Base-by-base conservation (phyloP, 2,888 invertebrate species). In the Ernsta delagoae region DNA sequence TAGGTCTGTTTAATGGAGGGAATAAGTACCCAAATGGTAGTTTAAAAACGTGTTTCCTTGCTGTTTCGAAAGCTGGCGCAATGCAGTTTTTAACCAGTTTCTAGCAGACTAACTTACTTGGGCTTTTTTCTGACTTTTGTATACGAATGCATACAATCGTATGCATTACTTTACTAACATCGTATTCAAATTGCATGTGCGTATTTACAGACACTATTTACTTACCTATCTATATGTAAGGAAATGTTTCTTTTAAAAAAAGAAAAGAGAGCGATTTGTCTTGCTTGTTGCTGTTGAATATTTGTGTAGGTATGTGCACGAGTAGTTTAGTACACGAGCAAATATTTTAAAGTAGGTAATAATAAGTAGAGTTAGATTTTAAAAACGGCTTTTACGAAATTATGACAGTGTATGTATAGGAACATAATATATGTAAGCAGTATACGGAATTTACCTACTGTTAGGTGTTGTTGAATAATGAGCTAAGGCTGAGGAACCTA, bases 51-150 rank as follows among this genome's bases (percentile, higher is more conserved):
- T 70, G 75, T 78, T 79, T 78, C 78, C 75, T 72, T 70, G 73
- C 75, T 75, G 76, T 87, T 88, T 89, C 81, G 88, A 89, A 90
- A 89, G 85, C 80, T 75, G 80, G 79, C 78, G 79, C 75, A 81
- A 81, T 84, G 83, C 79, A 82, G 83, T 82, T 83, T 83, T 81
- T 78, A 86, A 84, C 85, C 78, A 70, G 84, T 84, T 84, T 71
- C 71, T 70, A 72, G 78, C 79, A 78, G 79, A 78, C 62, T 62
- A 43, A 62, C 67, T 61, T 45, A 61, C 61, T 57, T 68, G 67
- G 67, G 39, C 56, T 68, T 57, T 68, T 11, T 56, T 56, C 56
- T 68, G 62, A 68, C 56, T 62, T 61, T 67, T 60, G 61, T 56
- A 54, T 12, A n/a, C 45, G 53, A 11, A 12, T 24, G 53, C 4